Base-by-base conservation (phyloP, 2,888 invertebrate genomes). In the Iselma pallidipennis region DNA sequence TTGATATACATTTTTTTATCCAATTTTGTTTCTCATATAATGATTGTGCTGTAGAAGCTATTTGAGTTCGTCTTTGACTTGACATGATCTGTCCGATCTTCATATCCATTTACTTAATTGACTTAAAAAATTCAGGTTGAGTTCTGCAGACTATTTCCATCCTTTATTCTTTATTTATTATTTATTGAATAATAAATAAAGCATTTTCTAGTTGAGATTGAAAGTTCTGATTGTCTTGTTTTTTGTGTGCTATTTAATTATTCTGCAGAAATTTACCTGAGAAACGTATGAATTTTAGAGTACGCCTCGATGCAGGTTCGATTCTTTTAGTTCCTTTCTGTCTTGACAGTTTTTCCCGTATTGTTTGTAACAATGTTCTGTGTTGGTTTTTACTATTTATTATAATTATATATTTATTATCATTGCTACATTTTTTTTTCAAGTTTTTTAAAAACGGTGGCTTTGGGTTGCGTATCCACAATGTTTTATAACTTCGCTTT, bases 41-140 rank as follows among this genome's bases (percentile, higher is more conserved):
- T 79, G 78, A 78, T 78, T 78, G 78, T 78, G 78, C 78, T 77
- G 78, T 78, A 78, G 78, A 74, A 75, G 77, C 61, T 68, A 48
- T 53, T 62, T 59, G 56, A 73, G 70, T 76, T 77, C 74, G 74
- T 76, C 74, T 72, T 72, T 72, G 71, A 72, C 74, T 72, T 77
- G 75, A 75, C 71, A 76, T 78, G 74, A 75, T 76, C 73, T 76
- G 73, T 77, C 74, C 73, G 72, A 76, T 64, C 75, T 76, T 77
- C 76, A 76, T 75, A 76, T 76, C 75, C 76, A 76, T 76, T 75
- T 76, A 74, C 71, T 71, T 63, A 42, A 53, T 33, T 33, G 26
- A 55, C 31, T 28, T 14, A 29, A n/a, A n/a, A n/a, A 45, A 51
- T 57, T 60, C 57, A 55, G 57, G 57, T 21, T 12, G 54, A 54